These are phyloP conservation scores for Tribolium freemani DNA, from an alignment of 2,888 invertebrate genomes.

Conservation along the genomic window DNA sequence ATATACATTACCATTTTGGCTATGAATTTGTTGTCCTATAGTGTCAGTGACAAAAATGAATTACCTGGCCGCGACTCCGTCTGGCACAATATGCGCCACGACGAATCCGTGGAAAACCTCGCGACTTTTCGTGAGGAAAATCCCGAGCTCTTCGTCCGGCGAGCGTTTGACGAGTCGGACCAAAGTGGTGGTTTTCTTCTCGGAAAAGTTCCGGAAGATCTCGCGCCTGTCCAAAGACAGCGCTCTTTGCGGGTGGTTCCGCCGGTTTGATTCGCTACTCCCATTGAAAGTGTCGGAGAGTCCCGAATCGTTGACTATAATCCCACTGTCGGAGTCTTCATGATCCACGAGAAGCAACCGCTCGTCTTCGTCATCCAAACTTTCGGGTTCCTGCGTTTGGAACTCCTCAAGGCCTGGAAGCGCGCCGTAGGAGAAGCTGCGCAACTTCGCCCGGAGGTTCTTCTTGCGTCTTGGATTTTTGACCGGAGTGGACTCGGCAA, in stretches of 20 bases:
- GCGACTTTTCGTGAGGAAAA: constrained; percentile 79
- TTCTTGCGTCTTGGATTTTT: constrained; percentile 62
- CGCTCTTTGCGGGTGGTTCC: constrained; percentile 68
- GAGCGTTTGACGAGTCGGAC: constrained; percentile 6
- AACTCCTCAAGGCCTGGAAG: constrained; percentile 81
- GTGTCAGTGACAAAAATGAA: too few relatives aligned
- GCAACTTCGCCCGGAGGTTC: constrained; percentile 62
- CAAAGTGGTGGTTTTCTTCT: constrained; percentile 21
- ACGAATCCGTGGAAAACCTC: constrained; percentile 76
- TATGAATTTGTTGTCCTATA: too few relatives aligned
- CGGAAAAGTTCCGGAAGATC: constrained; percentile 56
- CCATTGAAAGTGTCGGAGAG: constrained; percentile 59
- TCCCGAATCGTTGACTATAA: constrained; percentile 80
- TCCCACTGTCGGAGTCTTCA: constrained; percentile 83
- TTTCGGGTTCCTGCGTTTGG: constrained; percentile 74
- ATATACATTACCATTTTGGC: too few relatives aligned
- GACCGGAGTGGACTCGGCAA: constrained; percentile 50
- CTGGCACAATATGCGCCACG: constrained; percentile 80
- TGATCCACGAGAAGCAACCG: constrained; percentile 73
- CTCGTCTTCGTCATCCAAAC: constrained; percentile 67
- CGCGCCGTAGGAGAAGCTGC: constrained; percentile 82
- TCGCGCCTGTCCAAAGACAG: constrained; percentile 72
- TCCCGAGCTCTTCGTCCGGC: constrained; percentile 76
- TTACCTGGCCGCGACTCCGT: constrained; percentile 78
- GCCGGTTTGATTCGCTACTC: constrained; percentile 25